Percentiles rank a stretch among this genome's conserved stretches.
Conservation (phyloP, 2,113 vertebrate genomes). For the Polypterus senegalus region DNA sequence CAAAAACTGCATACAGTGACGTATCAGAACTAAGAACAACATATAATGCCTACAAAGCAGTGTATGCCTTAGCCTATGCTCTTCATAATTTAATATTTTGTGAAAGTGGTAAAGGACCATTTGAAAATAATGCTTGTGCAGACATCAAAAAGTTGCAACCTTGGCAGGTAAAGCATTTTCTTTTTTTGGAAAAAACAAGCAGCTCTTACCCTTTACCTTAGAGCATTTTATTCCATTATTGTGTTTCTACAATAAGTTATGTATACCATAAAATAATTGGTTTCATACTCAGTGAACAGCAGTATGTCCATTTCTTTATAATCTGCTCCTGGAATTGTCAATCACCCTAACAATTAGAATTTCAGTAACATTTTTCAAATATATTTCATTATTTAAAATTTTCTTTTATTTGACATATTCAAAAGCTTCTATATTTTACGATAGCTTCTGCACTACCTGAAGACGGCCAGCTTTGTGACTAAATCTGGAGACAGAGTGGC, state of each 20-base stretch:
- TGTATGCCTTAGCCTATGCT: conserved; percentile 3
- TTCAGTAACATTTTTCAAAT: not conserved
- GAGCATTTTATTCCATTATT: not conserved
- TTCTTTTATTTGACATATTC: not conserved
- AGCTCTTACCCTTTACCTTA: not conserved
- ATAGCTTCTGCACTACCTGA: conserved; percentile 7
- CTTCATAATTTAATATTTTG: conserved; percentile 1
- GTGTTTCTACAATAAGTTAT: not conserved
- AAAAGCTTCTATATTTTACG: not conserved
- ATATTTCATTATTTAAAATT: not conserved
- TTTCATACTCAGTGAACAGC: not conserved
- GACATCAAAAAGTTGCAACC: conserved; percentile 5
- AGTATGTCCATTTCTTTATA: not conserved
- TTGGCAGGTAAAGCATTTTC: conserved; percentile 5
- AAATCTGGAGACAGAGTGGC: conserved; percentile 1
- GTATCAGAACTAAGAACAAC: conserved; percentile 1
- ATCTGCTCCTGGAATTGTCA: not conserved
- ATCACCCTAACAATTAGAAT: not conserved
- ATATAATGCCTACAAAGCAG: conserved; percentile 5
- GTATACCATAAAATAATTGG: not conserved
- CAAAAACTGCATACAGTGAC: conserved; percentile 1
- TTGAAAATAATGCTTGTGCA: not conserved
- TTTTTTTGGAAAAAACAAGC: not conserved
- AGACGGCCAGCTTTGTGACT: conserved; percentile 5
- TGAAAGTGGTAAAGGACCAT: conserved; percentile 2